Evolutionary conservation across 2,888 invertebrate genomes (phyloP), one percentile per base, ranked within the genome.

Genomic region (Heterodera filipjevi): DNA sequence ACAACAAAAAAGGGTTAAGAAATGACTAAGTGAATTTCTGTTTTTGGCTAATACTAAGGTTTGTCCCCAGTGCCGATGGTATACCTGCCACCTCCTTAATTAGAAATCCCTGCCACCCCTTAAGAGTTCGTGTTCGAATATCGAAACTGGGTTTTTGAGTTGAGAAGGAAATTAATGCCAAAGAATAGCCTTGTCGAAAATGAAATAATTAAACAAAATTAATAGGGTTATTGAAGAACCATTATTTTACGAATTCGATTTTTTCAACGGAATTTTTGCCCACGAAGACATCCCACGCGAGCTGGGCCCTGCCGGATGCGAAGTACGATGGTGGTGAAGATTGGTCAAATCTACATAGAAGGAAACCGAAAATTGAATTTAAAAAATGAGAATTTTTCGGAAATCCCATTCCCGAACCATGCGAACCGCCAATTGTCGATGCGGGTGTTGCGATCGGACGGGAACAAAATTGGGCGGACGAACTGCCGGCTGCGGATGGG

Each of bases 171-270:
- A n/a, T n/a, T n/a, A n/a, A n/a, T n/a, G n/a, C n/a, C n/a, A n/a
- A n/a, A n/a, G n/a, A n/a, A n/a, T n/a, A n/a, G n/a, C n/a, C n/a
- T n/a, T n/a, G n/a, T n/a, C n/a, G n/a, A n/a, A n/a, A n/a, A n/a
- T n/a, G n/a, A n/a, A n/a, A n/a, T n/a, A n/a, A n/a, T n/a, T n/a
- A n/a, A n/a, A n/a, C n/a, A n/a, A n/a, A n/a, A n/a, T n/a, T n/a
- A n/a, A n/a, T n/a, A n/a, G n/a, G n/a, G n/a, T n/a, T n/a, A n/a
- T n/a, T n/a, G n/a, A n/a, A n/a, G n/a, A n/a, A n/a, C n/a, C n/a
- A n/a, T 59, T 59, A 27, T 59, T 59, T 59, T 59, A 59, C 27
- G 59, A 59, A 59, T 59, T 59, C 59, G 59, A 59, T 59, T 59
- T 59, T 59, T 59, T 59, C 59, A 59, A 59, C 2, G 59, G 59